phyloP scores from a whole-genome alignment of 2,888 invertebrate species.

The Scaptomyza parva region DNA sequence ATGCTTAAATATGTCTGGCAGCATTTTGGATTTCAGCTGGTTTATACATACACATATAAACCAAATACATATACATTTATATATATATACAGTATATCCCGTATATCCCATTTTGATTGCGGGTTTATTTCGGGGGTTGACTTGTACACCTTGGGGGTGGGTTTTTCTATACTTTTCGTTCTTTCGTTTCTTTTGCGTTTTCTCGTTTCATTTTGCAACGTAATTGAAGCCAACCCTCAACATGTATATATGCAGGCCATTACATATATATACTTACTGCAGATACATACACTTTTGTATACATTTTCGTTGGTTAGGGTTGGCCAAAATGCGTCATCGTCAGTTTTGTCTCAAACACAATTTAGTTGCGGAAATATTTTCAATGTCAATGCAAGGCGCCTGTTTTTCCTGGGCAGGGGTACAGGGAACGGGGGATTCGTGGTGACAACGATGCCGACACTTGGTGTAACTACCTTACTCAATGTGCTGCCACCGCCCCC shows the following conservation, averaged over 20 bases:
- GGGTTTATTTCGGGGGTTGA: constrained; percentile 69
- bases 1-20: constrained; percentile 34
- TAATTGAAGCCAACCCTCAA: constrained; percentile 73
- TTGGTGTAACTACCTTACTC: constrained; percentile 31
- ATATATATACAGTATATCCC: constrained; percentile 5
- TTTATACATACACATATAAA: background rate
- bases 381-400: constrained; percentile 69
- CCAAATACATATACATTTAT: background rate
- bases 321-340: constrained; percentile 72
- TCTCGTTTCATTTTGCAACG: constrained; percentile 36
- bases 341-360: constrained; percentile 72
- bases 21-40: constrained; percentile 51
- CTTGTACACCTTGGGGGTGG: constrained; percentile 62
- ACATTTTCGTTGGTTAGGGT: background rate
- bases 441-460: constrained; percentile 49
- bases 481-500: too few species aligned
- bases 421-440: constrained; percentile 11
- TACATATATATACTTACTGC: constrained; percentile 17
- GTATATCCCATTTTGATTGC: constrained; percentile 67
- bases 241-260: constrained; percentile 9
- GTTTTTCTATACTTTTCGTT: constrained; percentile 43
- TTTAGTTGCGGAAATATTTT: constrained; percentile 75
- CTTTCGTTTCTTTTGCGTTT: background rate
- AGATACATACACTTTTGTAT: constrained; percentile 16
- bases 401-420: constrained; percentile 25